Percentiles rank a stretch among this genome's conserved stretches.
phyloP scores from a whole-genome alignment of 1,140 invertebrate species.

The Charaxes varanes region DNA sequence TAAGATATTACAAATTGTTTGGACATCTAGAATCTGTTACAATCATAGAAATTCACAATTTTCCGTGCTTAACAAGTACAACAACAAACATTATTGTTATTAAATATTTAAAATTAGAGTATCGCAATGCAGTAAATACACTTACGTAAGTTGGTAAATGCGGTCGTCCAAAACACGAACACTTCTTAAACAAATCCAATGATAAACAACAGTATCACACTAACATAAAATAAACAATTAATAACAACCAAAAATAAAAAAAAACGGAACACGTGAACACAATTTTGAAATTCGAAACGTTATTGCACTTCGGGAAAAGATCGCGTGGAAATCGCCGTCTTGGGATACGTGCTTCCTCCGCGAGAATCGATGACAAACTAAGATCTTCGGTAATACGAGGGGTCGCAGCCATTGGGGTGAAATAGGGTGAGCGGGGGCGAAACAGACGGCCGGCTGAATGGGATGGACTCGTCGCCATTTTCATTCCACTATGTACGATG shows the following conservation, averaged over 20 bases:
- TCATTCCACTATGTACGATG: slow-evolving; percentile 26
- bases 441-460: slow-evolving; percentile 22
- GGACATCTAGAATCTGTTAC: too few species aligned
- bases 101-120: slow-evolving; percentile 27
- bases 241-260: slow-evolving; percentile 18
- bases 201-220: slow-evolving; percentile 27
- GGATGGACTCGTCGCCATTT: slow-evolving; percentile 22
- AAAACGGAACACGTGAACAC: slow-evolving; percentile 32
- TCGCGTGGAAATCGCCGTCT: slow-evolving; percentile 27
- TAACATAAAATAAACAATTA: slow-evolving; percentile 21
- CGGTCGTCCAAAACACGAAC: slow-evolving; percentile 37
- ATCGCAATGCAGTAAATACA: slow-evolving; percentile 64
- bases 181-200: slow-evolving; percentile 35
- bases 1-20: too few species aligned
- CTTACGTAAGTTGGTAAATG: slow-evolving; percentile 60
- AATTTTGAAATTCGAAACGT: slow-evolving; percentile 40
- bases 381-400: slow-evolving; percentile 29
- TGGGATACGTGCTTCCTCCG: slow-evolving; percentile 26
- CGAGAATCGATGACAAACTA: slow-evolving; percentile 36
- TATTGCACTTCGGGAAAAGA: slow-evolving; percentile 61
- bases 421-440: slow-evolving; percentile 38
- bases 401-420: slow-evolving; percentile 31
- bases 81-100: neutral
- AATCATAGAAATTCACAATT: neutral
- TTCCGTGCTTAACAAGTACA: too few species aligned